These are phyloP conservation scores for Leptinotarsa peninsularis DNA, from an alignment of 2,888 invertebrate species.

Conservation along the genomic window DNA sequence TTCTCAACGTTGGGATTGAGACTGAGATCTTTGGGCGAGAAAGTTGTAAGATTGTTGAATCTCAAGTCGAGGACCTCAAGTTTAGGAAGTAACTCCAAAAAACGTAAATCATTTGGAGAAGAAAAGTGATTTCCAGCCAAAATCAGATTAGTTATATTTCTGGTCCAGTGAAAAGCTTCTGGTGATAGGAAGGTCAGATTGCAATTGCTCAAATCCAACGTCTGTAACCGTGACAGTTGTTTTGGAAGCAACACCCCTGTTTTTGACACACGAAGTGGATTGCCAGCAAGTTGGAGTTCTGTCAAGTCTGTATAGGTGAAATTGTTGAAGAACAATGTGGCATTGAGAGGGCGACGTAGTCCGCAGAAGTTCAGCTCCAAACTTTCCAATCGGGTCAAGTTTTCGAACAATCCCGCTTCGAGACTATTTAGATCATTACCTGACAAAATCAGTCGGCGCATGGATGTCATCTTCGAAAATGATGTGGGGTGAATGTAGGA, in stretches of 20 bases:
- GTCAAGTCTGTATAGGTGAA: constrained; percentile 74
- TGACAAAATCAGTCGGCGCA: constrained; percentile 75
- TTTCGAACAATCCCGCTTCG: constrained; percentile 76
- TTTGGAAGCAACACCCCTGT: constrained; percentile 73
- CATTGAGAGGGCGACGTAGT: constrained; percentile 73
- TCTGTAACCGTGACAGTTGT: constrained; percentile 74
- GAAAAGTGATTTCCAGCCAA: constrained; percentile 71
- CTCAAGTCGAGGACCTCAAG: constrained; percentile 74
- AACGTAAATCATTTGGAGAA: constrained; percentile 68
- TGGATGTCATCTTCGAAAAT: constrained; percentile 77
- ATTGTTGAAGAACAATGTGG: constrained; percentile 76
- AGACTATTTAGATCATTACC: constrained; percentile 76
- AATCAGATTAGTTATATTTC: constrained; percentile 74
- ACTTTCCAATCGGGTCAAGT: constrained; percentile 75
- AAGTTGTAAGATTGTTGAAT: constrained; percentile 73
- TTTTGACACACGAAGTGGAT: constrained; percentile 73
- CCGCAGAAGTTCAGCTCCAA: constrained; percentile 79
- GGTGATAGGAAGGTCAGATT: constrained; percentile 72
- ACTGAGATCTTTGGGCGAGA: constrained; percentile 70
- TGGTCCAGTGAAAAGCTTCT: constrained; percentile 73
- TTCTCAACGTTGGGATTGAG: constrained; percentile 72
- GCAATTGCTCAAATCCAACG: constrained; percentile 76
- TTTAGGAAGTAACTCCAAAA: constrained; percentile 69
- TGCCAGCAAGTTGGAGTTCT: constrained; percentile 77
- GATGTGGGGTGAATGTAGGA: constrained; percentile 75